Conservation (phyloP, 2,113 vertebrate genomes). For the Tor tambroides region DNA sequence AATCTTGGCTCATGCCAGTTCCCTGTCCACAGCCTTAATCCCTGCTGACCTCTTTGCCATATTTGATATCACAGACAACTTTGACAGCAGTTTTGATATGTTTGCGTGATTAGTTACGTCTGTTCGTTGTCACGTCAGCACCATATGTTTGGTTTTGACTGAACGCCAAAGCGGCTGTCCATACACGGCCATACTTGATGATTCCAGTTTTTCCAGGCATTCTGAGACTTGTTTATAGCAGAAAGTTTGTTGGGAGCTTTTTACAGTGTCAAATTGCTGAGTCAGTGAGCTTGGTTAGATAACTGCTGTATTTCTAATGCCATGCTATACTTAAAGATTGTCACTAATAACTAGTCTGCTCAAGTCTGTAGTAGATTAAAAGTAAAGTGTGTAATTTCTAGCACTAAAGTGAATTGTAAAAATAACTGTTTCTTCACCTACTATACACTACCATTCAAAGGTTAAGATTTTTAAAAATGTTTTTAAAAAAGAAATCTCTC, state of each 20-base stretch:
- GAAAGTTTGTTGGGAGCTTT: neutral
- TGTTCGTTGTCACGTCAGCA: conserved; percentile 42
- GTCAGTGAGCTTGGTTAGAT: conserved; percentile 13
- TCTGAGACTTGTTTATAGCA: conserved; percentile 6
- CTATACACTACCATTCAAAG: neutral
- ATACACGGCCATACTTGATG: conserved; percentile 30
- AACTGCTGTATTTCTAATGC: neutral
- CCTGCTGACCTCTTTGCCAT: conserved; percentile 38
- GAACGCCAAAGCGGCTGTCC: conserved; percentile 19
- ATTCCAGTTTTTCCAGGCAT: conserved; percentile 36
- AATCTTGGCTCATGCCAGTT: conserved; percentile 47
- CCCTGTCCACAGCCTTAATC: conserved; percentile 48
- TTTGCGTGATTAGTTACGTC: conserved; percentile 30
- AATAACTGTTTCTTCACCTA: neutral
- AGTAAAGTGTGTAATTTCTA: neutral
- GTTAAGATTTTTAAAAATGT: neutral
- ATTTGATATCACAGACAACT: conserved; percentile 43
- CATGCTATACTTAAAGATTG: neutral
- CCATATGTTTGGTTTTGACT: conserved; percentile 36
- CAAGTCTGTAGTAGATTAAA: neutral
- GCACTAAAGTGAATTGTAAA: neutral
- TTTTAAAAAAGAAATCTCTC: neutral
- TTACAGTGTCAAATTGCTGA: neutral
- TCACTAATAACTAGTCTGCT: neutral
- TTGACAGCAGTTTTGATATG: conserved; percentile 35